phyloP scores from a whole-genome alignment of 92 coral and sea anemone species.

The Heteractis magnifica region DNA sequence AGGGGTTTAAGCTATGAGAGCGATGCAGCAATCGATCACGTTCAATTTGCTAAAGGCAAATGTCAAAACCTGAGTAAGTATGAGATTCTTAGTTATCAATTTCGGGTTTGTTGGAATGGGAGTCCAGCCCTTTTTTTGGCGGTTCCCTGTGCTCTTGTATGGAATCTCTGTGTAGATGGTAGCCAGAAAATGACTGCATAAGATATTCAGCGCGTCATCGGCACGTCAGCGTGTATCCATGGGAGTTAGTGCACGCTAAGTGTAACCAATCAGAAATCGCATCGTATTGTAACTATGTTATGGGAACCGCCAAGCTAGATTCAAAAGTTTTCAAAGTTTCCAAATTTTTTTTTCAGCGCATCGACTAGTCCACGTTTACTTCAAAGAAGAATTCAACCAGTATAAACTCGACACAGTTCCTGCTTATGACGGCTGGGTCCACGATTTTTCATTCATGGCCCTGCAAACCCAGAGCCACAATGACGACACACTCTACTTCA shows the following conservation, averaged over 20 bases:
- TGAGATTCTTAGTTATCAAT: not conserved
- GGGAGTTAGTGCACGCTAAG: too few species aligned
- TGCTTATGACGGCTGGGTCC: conserved; percentile 47
- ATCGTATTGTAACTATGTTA: too few species aligned
- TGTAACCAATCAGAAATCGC: too few species aligned
- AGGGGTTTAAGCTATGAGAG: conserved; percentile 11
- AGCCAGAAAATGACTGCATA: too few species aligned
- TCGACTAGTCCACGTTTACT: conserved; percentile 36
- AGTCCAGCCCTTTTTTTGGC: too few species aligned
- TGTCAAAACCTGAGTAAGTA: conserved; percentile 20
- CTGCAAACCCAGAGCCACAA: conserved; percentile 42
- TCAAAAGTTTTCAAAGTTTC: too few species aligned
- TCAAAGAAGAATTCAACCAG: conserved; percentile 24
- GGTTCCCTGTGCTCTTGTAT: too few species aligned
- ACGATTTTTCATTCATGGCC: conserved; percentile 53
- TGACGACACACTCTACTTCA: conserved; percentile 44
- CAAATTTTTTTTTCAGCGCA: not conserved
- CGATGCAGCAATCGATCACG: conserved; percentile 38
- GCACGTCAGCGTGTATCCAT: too few species aligned
- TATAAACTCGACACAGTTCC: conserved; percentile 56
- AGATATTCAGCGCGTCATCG: too few species aligned
- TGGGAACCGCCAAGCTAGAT: too few species aligned
- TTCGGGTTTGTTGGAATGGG: not conserved
- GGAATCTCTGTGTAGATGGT: too few species aligned
- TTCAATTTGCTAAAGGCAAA: conserved; percentile 11